Evolutionary conservation across 2,888 invertebrate genomes (phyloP), one percentile per base, ranked within the genome.

Genomic region (Sclerodermus sp.): DNA sequence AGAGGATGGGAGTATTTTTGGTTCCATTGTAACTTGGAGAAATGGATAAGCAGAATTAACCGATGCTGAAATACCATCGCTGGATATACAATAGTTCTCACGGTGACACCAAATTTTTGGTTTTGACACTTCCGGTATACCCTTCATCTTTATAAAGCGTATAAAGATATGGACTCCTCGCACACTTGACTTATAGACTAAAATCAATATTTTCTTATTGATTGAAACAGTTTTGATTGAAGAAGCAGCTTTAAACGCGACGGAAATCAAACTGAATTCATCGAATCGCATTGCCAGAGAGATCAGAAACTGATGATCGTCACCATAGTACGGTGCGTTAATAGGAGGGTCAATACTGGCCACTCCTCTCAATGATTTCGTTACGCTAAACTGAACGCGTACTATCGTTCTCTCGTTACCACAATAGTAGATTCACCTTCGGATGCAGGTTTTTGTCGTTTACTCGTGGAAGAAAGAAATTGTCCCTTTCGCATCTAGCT

Each of bases 21-120:
- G 23, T 8, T 23, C 23, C 41, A 8, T 50, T 37, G 10, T 46
- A 32, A 38, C 42, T 47, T 18, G 44, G 31, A 18, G 41, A 37
- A 15, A 12, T 18, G 34, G 4, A 5, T 42, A 49, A 18, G 54
- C 63, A 34, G 66, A 66, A 42, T 50, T 45, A 10, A 37, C 52
- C 9, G 71, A 71, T 44, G 58, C 60, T 44, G 69, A 69, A 57
- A 71, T 66, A 23, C 68, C 66, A 49, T 58, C 49, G 17, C 53
- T 46, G 17, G 43, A 30, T 18, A 41, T 45, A 17, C 51, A 40
- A 45, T 60, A 62, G 45, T 65, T 58, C 14, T 58, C 58, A n/a
- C 30, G 31, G 9, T 50, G 30, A 1, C 58, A 45, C 71, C 71
- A 71, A 40, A 57, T 51, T 56, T 57, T 69, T 38, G 70, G 67